These are phyloP conservation scores for Myotis yumanensis DNA, from an alignment of 2,113 vertebrate species.

Conservation along the genomic window DNA sequence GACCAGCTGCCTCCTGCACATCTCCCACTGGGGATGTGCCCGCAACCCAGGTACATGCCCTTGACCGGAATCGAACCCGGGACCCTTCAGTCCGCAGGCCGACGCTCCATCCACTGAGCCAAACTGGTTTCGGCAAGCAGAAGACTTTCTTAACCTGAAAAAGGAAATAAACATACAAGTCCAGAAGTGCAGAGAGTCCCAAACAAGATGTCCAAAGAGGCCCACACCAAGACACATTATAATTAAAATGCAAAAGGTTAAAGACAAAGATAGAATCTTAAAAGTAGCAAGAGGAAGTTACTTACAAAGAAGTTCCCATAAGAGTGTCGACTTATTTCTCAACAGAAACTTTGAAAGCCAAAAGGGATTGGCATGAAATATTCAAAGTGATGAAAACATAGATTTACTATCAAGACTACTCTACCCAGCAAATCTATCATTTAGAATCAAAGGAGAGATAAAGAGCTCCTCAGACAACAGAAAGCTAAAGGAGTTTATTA, in stretches of 20 bases:
- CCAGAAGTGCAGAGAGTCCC: background rate
- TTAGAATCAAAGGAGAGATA: background rate
- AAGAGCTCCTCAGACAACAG: background rate
- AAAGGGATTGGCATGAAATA: background rate
- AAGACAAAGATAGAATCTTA: background rate
- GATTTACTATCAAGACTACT: background rate
- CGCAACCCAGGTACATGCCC: no score
- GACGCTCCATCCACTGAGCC: no score
- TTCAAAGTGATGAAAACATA: background rate
- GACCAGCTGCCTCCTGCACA: no score
- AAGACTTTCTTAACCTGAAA: background rate
- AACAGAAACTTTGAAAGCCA: background rate
- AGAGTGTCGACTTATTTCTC: background rate
- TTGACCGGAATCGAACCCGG: no score
- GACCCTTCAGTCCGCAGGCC: no score
- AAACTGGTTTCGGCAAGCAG: no score
- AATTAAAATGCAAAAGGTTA: background rate
- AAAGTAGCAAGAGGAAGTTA: background rate
- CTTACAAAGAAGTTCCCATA: background rate
- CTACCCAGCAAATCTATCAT: background rate
- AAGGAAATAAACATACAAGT: background rate
- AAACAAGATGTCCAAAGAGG: background rate
- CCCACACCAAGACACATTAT: background rate
- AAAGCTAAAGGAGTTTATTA: background rate
- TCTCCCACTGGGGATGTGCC: no score